Percentiles rank a stretch among this genome's conserved stretches.
Evolutionary conservation across 2,888 invertebrate genomes (phyloP).

Genomic region (Bombylius discolor): DNA sequence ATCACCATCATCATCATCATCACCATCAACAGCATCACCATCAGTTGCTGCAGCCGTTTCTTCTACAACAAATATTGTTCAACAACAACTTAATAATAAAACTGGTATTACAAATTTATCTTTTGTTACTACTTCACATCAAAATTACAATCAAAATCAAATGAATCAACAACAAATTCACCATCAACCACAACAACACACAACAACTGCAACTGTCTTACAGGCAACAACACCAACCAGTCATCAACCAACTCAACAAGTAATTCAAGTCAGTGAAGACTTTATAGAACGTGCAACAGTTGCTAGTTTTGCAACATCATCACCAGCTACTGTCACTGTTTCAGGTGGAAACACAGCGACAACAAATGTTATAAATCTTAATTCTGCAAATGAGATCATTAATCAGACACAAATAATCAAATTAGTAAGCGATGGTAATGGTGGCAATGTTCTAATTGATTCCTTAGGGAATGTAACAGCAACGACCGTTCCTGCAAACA

Average conservation of each 20-base stretch:
- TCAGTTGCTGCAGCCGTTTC: constrained; percentile 15
- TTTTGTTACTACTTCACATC: not conserved
- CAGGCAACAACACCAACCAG: not conserved
- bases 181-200: constrained; percentile 8
- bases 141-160: constrained; percentile 10
- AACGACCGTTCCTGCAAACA: constrained; percentile 10
- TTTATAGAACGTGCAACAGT: constrained; percentile 20
- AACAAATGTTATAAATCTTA: constrained; percentile 14
- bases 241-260: constrained; percentile 15
- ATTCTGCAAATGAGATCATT: constrained; percentile 23
- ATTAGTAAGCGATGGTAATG: constrained; percentile 32
- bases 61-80: constrained; percentile 12
- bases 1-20: constrained; percentile 16
- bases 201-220: constrained; percentile 6
- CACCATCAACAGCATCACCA: constrained; percentile 18
- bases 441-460: constrained; percentile 33
- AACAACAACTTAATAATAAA: constrained; percentile 10
- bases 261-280: constrained; percentile 25
- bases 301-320: constrained; percentile 9
- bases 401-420: constrained; percentile 34
- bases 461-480: constrained; percentile 20
- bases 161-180: constrained; percentile 16
- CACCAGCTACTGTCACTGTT: constrained; percentile 8
- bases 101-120: not conserved
- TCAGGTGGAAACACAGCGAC: constrained; percentile 13